Conservation (phyloP, 1,140 invertebrate species). For the Venustaconcha ellipsiformis region DNA sequence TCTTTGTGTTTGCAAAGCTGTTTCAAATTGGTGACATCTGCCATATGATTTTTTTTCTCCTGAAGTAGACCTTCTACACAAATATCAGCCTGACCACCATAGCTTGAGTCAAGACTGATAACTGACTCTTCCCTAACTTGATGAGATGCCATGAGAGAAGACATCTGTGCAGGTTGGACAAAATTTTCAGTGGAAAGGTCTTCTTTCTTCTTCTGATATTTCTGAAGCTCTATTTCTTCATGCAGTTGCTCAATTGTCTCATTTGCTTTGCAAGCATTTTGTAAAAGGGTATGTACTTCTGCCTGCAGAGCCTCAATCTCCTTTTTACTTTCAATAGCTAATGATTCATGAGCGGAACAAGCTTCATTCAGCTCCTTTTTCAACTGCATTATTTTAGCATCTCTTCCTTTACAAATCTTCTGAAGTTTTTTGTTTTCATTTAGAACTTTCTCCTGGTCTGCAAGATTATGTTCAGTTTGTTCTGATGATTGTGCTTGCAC, state of each 20-base stretch:
- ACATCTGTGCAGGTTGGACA: too few species aligned
- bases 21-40: constrained; percentile 36
- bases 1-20: constrained; percentile 44
- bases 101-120: too few species aligned
- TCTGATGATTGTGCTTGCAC: too few species aligned
- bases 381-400: constrained; percentile 24
- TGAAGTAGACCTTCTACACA: background rate
- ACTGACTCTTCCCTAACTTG: too few species aligned
- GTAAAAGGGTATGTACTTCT: too few species aligned
- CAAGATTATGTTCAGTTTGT: too few species aligned
- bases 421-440: constrained; percentile 29
- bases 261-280: constrained; percentile 3
- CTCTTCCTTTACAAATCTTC: constrained; percentile 26
- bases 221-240: constrained; percentile 4
- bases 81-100: too few species aligned
- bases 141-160: too few species aligned
- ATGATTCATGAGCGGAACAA: background rate
- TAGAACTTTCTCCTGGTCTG: constrained; percentile 5
- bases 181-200: too few species aligned
- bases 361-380: constrained; percentile 29
- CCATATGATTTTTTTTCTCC: constrained; percentile 9
- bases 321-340: constrained; percentile 23
- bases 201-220: too few species aligned
- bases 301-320: too few species aligned
- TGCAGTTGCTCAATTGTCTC: background rate